Evolutionary conservation across 2,113 vertebrate genomes (phyloP), one percentile per base, ranked within the genome.

Genomic region (Phalacrocorax brasilianus): DNA sequence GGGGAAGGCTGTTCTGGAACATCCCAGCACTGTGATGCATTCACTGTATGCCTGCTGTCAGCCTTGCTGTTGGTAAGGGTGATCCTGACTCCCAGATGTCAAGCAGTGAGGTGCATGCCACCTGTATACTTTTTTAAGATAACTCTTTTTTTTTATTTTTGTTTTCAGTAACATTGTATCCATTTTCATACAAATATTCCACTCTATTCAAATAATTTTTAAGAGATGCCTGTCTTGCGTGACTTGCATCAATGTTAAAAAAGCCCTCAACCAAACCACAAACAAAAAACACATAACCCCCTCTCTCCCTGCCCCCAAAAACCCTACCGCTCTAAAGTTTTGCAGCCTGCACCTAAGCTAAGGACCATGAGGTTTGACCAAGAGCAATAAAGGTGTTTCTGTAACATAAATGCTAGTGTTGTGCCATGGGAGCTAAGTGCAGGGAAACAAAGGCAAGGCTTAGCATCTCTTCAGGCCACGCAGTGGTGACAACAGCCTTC

Each of bases 21-120:
- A 0, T 6, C n/a, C 13, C 38, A 23, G 59, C 0, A 0, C 76
- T 66, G 1, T n/a, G 12, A 42, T 68, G 40, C 0, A 0, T 30
- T 30, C 38, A 33, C 44, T 0, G 0, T 5, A 1, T 14, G 8
- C 33, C 16, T 33, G 0, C 15, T 7, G 15, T 33, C 11, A 45
- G 38, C 53, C 23, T 63, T 52, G 32, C n/a, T 73, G 32, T 5
- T 50, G 23, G 35, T 47, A 8, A 38, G 32, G n/a, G 35, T 14
- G 47, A 42, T 61, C 42, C 44, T 40, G 49, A 6, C 49, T 72
- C 49, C 42, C 52, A 32, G 9, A 7, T 9, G 17, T 44, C 7
- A 23, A 20, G 45, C n/a, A 21, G 42, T 35, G 21, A 28, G n/a
- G 32, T 45, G 17, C 13, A 3, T 4, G 8, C 2, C 8, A 33